Evolutionary conservation across 1,140 invertebrate genomes (phyloP), one percentile per base, ranked within the genome.

Genomic region (Pogonomyrmex barbatus): DNA sequence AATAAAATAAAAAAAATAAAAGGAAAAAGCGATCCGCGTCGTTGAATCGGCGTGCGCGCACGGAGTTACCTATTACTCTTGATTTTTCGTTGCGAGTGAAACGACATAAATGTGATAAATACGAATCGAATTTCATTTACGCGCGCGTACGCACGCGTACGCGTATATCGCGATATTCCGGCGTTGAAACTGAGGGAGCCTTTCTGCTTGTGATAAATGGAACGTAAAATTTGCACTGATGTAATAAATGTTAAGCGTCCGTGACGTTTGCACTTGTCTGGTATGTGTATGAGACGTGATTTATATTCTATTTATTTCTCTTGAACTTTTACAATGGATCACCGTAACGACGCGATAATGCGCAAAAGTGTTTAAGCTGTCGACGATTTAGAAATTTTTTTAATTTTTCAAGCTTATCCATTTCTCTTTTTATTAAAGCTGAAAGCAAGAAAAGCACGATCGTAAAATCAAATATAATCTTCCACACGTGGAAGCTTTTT

Each of bases 231-330:
- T 83, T 73, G 42, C 79, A 60, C 54, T 83, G 79, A 83, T 73
- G 79, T 83, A 60, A 75, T 73, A 73, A 83, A 83, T 73, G 79
- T 82, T 73, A 60, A 82, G 54, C 79, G 79, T 73, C 12, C 42
- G 68, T 39, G 54, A 83, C 56, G 79, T 83, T 73, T 73, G 78
- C 78, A 45, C 63, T 70, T 70, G 78, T 71, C 78, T 56, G 78
- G 50, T 71, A 71, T 56, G 50, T 70, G 77, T 47, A 70, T 45
- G 63, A 70, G 65, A 81, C 78, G 5, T 81, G 65, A 81, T 81
- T 81, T 81, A 81, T 70, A 71, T 81, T 81, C 78, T 81, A 81
- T 81, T 81, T 81, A 71, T 81, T 24, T 60, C 78, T 81, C 78
- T 81, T 81, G 36, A 70, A 81, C 65, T 81, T 81, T 81, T 81